A percentile compares a stretch with the other conserved stretches of the same genome.
Evolutionary conservation across 1,140 invertebrate genomes (phyloP).

Genomic region (Rhyzopertha dominica): DNA sequence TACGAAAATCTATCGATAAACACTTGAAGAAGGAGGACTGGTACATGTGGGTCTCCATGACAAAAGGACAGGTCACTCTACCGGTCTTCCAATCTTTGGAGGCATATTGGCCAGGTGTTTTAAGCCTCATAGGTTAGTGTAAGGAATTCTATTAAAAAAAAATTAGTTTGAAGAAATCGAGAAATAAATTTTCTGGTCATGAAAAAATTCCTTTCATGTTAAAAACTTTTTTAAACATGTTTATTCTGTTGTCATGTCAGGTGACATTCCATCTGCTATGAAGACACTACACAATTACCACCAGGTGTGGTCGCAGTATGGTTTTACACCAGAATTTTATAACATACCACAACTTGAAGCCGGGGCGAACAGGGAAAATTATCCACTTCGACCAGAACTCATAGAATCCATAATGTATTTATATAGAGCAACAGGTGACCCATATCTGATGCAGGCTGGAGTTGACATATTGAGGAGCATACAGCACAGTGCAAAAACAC

Average conservation of each 20-base stretch:
- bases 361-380: slow-evolving; percentile 80
- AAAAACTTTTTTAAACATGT: neutral
- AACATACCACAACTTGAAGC: slow-evolving; percentile 86
- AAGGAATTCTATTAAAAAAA: too few relatives aligned
- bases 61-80: slow-evolving; percentile 88
- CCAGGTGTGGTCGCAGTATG: slow-evolving; percentile 93
- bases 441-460: slow-evolving; percentile 83
- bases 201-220: neutral
- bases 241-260: slow-evolving; percentile 49
- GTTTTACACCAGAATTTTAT: slow-evolving; percentile 96
- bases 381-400: slow-evolving; percentile 92
- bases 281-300: slow-evolving; percentile 94
- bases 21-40: slow-evolving; percentile 90
- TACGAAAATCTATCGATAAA: slow-evolving; percentile 75
- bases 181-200: too few relatives aligned
- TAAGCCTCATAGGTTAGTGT: slow-evolving; percentile 76
- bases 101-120: slow-evolving; percentile 96
- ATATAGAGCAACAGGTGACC: slow-evolving; percentile 89
- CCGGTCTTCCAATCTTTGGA: slow-evolving; percentile 98
- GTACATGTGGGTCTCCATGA: slow-evolving; percentile 97
- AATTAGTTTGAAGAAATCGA: too few relatives aligned
- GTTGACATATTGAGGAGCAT: slow-evolving; percentile 86
- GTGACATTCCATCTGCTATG: slow-evolving; percentile 86
- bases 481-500: slow-evolving; percentile 83
- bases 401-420: slow-evolving; percentile 97